Evolutionary conservation across 2,888 invertebrate genomes (phyloP).

Genomic region (Stictocephala bisonia): DNA sequence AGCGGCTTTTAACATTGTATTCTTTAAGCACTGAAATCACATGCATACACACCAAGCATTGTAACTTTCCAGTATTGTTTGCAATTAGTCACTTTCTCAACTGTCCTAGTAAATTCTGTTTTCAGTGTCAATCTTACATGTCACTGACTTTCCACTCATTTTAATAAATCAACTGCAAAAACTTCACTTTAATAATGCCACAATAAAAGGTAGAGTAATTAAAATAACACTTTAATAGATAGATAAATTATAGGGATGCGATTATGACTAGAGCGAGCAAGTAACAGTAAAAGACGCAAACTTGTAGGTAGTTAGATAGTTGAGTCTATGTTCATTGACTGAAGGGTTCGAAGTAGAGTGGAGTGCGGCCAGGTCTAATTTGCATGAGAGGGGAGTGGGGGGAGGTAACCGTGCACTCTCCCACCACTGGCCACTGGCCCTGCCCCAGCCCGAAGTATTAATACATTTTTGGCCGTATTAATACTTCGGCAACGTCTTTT

Average conservation of each 20-base stretch:
- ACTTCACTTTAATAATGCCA: not conserved
- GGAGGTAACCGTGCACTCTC: no score
- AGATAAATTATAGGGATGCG: not conserved
- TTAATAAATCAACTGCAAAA: not conserved
- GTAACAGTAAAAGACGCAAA: not conserved
- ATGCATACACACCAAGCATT: no score
- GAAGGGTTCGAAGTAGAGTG: not conserved
- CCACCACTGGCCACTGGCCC: no score
- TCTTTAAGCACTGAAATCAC: constrained; percentile 35
- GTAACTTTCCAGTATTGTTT: constrained; percentile 38
- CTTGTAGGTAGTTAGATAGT: no score
- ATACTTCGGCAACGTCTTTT: no score
- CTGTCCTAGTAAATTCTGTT: no score
- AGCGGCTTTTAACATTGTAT: constrained; percentile 43
- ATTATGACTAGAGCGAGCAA: not conserved
- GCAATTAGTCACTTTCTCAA: constrained; percentile 38
- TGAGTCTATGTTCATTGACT: no score
- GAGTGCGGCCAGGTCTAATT: not conserved
- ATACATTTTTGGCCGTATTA: no score
- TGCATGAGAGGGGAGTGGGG: not conserved
- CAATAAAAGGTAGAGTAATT: not conserved
- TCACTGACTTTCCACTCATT: constrained; percentile 3
- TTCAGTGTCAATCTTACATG: constrained; percentile 33
- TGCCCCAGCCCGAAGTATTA: no score
- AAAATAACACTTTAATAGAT: not conserved